Evolutionary conservation across 2,113 vertebrate genomes (phyloP).

Genomic region (Pterocles gutturalis): DNA sequence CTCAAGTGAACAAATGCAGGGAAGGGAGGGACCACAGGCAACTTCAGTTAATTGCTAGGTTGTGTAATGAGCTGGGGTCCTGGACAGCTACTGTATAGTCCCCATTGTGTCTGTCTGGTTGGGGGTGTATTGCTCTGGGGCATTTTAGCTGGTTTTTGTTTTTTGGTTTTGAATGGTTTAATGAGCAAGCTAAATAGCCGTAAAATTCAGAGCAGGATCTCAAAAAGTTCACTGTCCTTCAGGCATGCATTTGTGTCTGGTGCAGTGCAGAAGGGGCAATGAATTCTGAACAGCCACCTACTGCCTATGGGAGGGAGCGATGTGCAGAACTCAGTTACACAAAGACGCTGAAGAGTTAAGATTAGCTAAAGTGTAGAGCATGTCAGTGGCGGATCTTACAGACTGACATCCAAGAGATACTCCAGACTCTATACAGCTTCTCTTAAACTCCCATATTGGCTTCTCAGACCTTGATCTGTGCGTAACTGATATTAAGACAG

Average conservation of each 20-base stretch:
- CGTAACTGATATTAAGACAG: background rate
- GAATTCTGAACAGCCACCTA: background rate
- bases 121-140: background rate
- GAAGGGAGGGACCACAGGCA: background rate
- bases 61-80: conserved; percentile 37
- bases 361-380: background rate
- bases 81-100: conserved; percentile 24
- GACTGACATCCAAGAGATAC: background rate
- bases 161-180: conserved; percentile 9
- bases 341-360: background rate
- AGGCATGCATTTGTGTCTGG: background rate
- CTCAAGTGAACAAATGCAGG: background rate
- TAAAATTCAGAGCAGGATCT: conserved; percentile 35
- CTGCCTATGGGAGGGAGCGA: background rate
- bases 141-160: background rate
- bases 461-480: background rate
- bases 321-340: background rate
- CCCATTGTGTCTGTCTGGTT: conserved; percentile 12
- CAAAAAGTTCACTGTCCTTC: background rate
- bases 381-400: background rate
- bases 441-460: background rate
- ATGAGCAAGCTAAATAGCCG: conserved; percentile 26
- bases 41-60: conserved; percentile 35
- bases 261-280: background rate
- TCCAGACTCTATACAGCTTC: background rate